Evolutionary conservation across 2,888 invertebrate species (phyloP).

Genomic region (Hydriomena furcata): DNA sequence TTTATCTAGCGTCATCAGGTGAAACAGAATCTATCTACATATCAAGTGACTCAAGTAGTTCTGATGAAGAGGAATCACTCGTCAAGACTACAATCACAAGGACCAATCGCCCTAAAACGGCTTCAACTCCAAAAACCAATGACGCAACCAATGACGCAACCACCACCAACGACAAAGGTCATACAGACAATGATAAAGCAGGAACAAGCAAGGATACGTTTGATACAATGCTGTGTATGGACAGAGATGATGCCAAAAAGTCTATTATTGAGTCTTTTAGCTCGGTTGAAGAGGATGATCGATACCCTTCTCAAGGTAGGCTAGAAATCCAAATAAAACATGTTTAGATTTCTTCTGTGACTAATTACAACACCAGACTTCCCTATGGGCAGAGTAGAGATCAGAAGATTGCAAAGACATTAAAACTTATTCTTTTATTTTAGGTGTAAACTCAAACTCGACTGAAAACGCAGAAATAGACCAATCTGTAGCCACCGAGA

Average conservation of each 20-base stretch:
- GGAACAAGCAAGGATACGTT: conserved; percentile 25
- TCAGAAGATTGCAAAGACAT: no score
- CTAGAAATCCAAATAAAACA: no score
- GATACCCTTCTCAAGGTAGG: conserved; percentile 74
- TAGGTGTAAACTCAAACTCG: conserved; percentile 61
- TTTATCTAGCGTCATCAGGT: conserved; percentile 55
- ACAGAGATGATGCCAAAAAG: conserved; percentile 55
- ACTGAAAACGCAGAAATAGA: conserved; percentile 63
- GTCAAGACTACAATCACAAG: conserved; percentile 11
- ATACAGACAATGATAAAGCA: not conserved
- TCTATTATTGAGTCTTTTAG: conserved; percentile 68
- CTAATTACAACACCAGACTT: no score
- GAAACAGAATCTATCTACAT: conserved; percentile 58
- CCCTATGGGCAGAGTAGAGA: no score
- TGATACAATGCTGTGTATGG: conserved; percentile 40
- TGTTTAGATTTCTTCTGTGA: no score
- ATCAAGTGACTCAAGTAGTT: conserved; percentile 45
- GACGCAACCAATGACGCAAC: not conserved
- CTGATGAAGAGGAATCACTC: conserved; percentile 35
- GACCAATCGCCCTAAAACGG: conserved; percentile 36
- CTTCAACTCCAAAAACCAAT: conserved; percentile 17
- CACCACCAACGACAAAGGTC: not conserved
- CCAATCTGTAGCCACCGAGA: conserved; percentile 62
- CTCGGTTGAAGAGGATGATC: conserved; percentile 61
- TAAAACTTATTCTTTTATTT: not conserved